These are phyloP conservation scores for Coleophora flavipennella DNA, from an alignment of 2,888 invertebrate species.

Conservation along the genomic window DNA sequence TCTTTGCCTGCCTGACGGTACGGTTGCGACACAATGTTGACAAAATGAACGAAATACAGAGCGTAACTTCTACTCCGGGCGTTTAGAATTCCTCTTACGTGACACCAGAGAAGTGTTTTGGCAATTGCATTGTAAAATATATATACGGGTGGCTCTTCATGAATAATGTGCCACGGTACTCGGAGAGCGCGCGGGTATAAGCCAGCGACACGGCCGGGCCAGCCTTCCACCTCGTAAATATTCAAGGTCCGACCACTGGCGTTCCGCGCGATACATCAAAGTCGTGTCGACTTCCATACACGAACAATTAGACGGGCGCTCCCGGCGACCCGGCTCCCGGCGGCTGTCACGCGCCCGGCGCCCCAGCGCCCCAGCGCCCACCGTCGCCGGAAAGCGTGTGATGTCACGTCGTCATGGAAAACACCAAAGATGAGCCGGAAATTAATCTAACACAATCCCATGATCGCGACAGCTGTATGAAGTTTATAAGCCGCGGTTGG, in stretches of 20 bases:
- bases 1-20: too few relatives aligned
- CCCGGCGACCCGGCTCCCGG: background rate
- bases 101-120: conserved; percentile 23
- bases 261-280: conserved; percentile 50
- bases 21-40: too few relatives aligned
- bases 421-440: conserved; percentile 29
- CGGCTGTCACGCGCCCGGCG: conserved; percentile 16
- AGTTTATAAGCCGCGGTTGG: background rate
- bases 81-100: conserved; percentile 8
- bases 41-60: background rate
- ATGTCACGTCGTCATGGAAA: conserved; percentile 24
- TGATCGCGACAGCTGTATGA: conserved; percentile 6
- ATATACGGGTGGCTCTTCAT: conserved; percentile 31
- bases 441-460: conserved; percentile 30
- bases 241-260: conserved; percentile 49
- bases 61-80: background rate
- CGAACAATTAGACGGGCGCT: conserved; percentile 12
- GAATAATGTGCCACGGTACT: conserved; percentile 49
- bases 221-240: conserved; percentile 48
- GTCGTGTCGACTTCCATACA: conserved; percentile 44
- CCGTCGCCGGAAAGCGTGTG: background rate
- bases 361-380: too few relatives aligned
- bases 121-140: conserved; percentile 38
- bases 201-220: conserved; percentile 21
- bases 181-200: conserved; percentile 16